Evolutionary conservation across 2,888 invertebrate species (phyloP).

Genomic region (Lypha dubia): DNA sequence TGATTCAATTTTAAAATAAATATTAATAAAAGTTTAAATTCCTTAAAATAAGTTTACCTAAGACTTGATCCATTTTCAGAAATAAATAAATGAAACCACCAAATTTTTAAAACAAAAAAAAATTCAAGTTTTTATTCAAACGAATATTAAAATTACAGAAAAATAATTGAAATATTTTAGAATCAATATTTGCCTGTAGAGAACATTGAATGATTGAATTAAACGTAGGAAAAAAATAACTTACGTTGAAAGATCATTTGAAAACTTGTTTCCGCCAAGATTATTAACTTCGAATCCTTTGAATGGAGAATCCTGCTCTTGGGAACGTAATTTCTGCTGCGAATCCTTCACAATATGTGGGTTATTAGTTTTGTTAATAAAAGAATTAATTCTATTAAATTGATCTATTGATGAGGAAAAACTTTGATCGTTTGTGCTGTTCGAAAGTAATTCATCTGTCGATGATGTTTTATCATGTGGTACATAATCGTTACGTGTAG

Average conservation of each 20-base stretch:
- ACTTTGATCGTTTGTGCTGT: slow-evolving; percentile 54
- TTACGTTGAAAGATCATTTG: slow-evolving; percentile 63
- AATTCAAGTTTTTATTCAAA: slow-evolving; percentile 52
- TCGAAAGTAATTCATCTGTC: slow-evolving; percentile 53
- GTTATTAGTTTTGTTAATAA: slow-evolving; percentile 55
- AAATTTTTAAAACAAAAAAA: no score
- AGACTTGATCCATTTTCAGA: slow-evolving; percentile 66
- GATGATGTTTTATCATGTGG: slow-evolving; percentile 65
- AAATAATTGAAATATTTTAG: neutral
- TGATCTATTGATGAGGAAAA: slow-evolving; percentile 52
- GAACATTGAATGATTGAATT: slow-evolving; percentile 5
- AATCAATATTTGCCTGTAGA: neutral
- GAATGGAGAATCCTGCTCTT: neutral
- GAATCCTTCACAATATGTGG: neutral
- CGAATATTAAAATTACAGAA: slow-evolving; percentile 9
- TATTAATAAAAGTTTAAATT: neutral
- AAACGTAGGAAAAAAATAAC: slow-evolving; percentile 23
- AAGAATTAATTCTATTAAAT: slow-evolving; percentile 51
- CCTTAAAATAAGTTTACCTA: slow-evolving; percentile 34
- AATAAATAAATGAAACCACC: slow-evolving; percentile 60
- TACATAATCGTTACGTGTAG: slow-evolving; percentile 73
- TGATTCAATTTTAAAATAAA: slow-evolving; percentile 66
- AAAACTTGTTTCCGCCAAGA: slow-evolving; percentile 1
- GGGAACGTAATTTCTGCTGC: neutral
- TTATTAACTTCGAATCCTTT: slow-evolving; percentile 6